These are phyloP conservation scores for Caloenas nicobarica DNA, from an alignment of 2,113 vertebrate genomes.

Conservation along the genomic window DNA sequence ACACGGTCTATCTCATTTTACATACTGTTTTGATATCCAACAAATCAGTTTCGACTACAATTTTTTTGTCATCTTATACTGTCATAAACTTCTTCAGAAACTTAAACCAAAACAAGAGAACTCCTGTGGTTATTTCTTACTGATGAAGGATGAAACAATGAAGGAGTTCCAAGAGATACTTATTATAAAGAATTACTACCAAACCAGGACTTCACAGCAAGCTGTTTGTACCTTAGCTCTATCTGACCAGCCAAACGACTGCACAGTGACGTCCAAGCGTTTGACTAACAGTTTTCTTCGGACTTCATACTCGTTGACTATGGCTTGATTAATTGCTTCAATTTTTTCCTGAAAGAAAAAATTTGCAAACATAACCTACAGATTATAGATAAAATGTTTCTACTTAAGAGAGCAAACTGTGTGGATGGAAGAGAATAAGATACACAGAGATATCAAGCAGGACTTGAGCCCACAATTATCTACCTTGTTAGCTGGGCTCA, in stretches of 20 bases:
- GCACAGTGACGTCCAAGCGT: constrained; percentile 95
- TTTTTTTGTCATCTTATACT: background rate
- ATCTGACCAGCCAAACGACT: constrained; percentile 98
- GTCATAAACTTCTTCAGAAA: background rate
- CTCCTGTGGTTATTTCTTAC: background rate
- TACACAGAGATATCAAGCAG: background rate
- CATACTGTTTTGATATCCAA: background rate
- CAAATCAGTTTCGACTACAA: background rate
- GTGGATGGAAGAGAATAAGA: background rate
- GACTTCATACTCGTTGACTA: constrained; percentile 95
- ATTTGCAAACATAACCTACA: background rate
- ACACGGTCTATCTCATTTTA: background rate
- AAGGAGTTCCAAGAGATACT: background rate
- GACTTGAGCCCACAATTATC: background rate
- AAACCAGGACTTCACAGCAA: background rate
- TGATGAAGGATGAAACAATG: background rate
- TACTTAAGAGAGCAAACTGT: background rate
- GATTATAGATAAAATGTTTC: background rate
- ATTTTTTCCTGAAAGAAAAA: constrained; percentile 89
- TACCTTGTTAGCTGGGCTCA: background rate
- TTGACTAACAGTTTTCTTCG: constrained; percentile 96
- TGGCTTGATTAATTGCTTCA: constrained; percentile 95
- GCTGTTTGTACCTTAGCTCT: constrained; percentile 88
- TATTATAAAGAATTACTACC: background rate
- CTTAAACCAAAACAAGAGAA: background rate